phyloP scores from a whole-genome alignment of 2,113 vertebrate species.

The Myiozetetes cayanensis region DNA sequence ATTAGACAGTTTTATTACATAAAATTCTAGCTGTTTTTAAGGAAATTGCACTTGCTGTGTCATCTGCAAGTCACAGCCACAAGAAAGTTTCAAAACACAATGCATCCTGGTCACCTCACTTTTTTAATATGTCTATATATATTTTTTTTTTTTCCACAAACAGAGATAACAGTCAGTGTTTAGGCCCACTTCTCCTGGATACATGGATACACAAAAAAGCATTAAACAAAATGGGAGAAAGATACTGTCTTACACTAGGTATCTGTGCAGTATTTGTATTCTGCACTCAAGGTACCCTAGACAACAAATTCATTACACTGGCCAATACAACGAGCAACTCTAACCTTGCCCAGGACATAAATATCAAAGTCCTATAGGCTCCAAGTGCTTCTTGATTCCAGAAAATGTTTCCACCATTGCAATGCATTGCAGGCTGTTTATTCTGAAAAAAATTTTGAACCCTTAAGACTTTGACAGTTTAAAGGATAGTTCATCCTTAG shows the following conservation, averaged over 20 bases:
- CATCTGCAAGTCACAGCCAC: neutral
- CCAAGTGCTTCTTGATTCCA: neutral
- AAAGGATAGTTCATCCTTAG: neutral
- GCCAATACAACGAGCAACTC: neutral
- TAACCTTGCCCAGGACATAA: neutral
- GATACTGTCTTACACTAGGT: too few relatives aligned
- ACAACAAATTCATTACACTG: neutral
- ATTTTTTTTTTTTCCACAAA: neutral
- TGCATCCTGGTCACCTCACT: neutral
- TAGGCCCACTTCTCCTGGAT: neutral
- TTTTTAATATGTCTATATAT: neutral
- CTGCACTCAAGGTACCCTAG: neutral
- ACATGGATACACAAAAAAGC: neutral
- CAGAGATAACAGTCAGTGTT: neutral
- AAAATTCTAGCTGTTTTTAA: neutral
- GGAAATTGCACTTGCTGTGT: neutral
- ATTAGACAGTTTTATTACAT: neutral
- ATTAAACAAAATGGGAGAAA: neutral
- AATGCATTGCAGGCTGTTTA: fast-evolving
- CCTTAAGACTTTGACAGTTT: neutral
- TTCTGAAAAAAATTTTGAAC: neutral
- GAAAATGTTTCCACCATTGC: neutral
- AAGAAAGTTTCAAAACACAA: neutral
- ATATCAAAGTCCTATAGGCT: neutral
- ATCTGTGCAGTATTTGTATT: neutral